A percentile compares a stretch with the other conserved stretches of the same genome.
phyloP scores from a whole-genome alignment of 2,113 vertebrate species.

The Ochotona princeps region DNA sequence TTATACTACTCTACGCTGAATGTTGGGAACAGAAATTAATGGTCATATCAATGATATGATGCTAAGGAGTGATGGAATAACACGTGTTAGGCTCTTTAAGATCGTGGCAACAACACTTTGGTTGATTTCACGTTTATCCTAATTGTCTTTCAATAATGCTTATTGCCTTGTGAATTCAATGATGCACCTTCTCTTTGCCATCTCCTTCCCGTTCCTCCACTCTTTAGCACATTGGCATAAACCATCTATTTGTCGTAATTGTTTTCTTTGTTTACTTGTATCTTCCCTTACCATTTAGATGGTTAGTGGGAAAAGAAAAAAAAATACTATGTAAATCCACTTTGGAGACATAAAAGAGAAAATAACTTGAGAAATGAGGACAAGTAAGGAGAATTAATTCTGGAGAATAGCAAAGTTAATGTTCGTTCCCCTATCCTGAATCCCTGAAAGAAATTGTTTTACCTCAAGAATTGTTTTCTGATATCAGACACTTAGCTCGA shows the following conservation, averaged over 20 bases:
- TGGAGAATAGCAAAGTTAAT: constrained; percentile 61
- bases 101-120: rapidly evolving
- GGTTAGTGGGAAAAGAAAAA: constrained; percentile 62
- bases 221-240: background rate
- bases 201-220: background rate
- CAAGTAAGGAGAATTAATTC: constrained; percentile 63
- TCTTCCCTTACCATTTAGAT: constrained; percentile 42
- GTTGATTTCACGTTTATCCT: background rate
- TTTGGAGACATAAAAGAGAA: constrained; percentile 59
- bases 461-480: constrained; percentile 69
- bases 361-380: constrained; percentile 69
- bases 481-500: constrained; percentile 67
- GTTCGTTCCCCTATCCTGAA: constrained; percentile 59
- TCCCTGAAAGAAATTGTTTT: constrained; percentile 68
- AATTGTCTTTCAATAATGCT: background rate
- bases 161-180: background rate
- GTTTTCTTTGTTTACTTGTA: constrained; percentile 59
- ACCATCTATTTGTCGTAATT: constrained; percentile 50
- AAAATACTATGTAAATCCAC: constrained; percentile 55
- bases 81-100: background rate
- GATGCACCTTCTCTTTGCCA: background rate
- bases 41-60: background rate
- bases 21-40: background rate
- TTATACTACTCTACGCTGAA: background rate
- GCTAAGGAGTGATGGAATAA: background rate